Base-by-base conservation (phyloP, 2,888 invertebrate species). In the Troides aeacus region DNA sequence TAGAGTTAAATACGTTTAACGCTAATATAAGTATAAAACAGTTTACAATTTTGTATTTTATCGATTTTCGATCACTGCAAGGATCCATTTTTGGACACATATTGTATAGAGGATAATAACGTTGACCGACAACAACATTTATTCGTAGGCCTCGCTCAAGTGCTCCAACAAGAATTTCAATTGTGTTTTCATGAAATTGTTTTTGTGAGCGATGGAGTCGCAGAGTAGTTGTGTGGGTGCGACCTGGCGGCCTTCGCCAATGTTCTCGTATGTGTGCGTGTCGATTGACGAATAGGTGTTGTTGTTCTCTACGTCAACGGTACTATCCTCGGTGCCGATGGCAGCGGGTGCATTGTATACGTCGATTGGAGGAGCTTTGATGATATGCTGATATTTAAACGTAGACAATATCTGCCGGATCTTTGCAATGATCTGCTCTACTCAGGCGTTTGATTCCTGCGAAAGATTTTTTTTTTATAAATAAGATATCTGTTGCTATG, bases 391-490 rank as follows among this genome's bases (percentile, higher is more conserved):
- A 90, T 94, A 94, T 88, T 94, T 94, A 93, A 95, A 95, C 93
- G 95, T 95, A 88, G 95, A 94, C 93, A 95, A 94, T 94, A 95
- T 94, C 93, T 95, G 94, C 93, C 95, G 95, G 94, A 95, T 95
- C 94, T 95, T 95, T 95, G 95, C 95, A 95, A 95, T 95, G 94
- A 96, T 96, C 95, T 95, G 95, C 94, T 95, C 95, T 94, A 96
- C 96, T 96, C 96, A 96, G 96, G 96, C 96, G 94, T 96, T 96
- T 92, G 96, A 96, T 93, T 96, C 96, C 95, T 95, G 92, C 80
- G 93, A 94, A 88, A 89, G 84, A 89, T 89, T 89, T 85, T 78
- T 89, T 89, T 85, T 57, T 87, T 91, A 86, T 85, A 79, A 85
- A 85, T 89, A 86, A 88, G 78, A 84, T 82, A 82, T 83, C 80